These are phyloP conservation scores for Triplophysa yarkandensis DNA, from an alignment of 2,797 vertebrate species.

Conservation along the genomic window DNA sequence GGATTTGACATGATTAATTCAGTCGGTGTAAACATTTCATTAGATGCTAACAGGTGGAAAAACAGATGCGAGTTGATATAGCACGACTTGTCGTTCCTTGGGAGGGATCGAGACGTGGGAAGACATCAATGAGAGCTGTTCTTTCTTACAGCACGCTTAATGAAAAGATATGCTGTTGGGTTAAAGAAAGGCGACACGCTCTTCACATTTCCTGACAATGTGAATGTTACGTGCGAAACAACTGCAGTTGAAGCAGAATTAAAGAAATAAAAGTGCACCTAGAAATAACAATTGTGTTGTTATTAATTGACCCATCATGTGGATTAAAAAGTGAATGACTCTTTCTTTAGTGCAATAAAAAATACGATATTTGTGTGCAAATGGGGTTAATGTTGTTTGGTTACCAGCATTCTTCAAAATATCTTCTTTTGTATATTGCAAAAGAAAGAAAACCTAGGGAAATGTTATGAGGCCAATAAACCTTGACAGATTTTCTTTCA, in stretches of 20 bases:
- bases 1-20: conserved; percentile 56
- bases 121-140: conserved; percentile 1
- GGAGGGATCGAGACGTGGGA: conserved; percentile 1
- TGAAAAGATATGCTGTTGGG: background rate
- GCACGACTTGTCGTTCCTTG: conserved; percentile 15
- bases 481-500: too few species aligned
- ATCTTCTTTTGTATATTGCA: too few species aligned
- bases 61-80: conserved; percentile 39
- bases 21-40: conserved; percentile 58
- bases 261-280: too few species aligned
- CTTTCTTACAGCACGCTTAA: background rate
- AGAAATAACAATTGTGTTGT: too few species aligned
- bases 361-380: too few species aligned
- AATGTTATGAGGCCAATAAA: too few species aligned
- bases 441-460: too few species aligned
- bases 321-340: too few species aligned
- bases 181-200: background rate
- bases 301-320: too few species aligned
- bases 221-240: background rate
- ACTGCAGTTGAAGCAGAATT: background rate
- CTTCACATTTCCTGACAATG: conserved; percentile 11
- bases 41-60: conserved; percentile 50
- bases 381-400: too few species aligned
- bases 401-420: too few species aligned
- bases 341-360: too few species aligned